A percentile compares a stretch with the other conserved stretches of the same genome.
Evolutionary conservation across 2,797 vertebrate species (phyloP).

Genomic region (Sarcophilus harrisii): DNA sequence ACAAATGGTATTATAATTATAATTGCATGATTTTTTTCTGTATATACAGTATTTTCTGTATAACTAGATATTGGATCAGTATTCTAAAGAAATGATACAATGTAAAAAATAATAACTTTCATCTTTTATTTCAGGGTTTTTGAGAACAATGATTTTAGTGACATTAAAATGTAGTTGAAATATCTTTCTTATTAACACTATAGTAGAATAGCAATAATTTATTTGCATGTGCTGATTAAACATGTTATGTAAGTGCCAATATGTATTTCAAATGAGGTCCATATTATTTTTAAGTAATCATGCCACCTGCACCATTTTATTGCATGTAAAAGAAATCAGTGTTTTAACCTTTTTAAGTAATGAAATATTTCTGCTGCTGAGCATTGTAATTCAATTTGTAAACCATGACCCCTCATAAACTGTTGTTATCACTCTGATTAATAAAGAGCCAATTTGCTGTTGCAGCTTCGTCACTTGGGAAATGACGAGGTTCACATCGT

Average conservation of each 20-base stretch:
- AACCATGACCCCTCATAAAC: constrained; percentile 80
- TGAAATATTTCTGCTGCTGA: constrained; percentile 78
- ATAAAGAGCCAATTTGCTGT: constrained; percentile 84
- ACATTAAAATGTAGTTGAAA: constrained; percentile 28
- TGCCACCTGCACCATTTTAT: constrained; percentile 63
- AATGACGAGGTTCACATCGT: constrained; percentile 99
- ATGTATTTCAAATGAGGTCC: constrained; percentile 62
- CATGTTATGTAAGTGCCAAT: constrained; percentile 62
- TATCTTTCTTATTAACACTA: constrained; percentile 9
- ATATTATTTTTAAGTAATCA: constrained; percentile 55
- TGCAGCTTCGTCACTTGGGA: constrained; percentile 98
- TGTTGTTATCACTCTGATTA: constrained; percentile 83
- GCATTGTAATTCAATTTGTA: constrained; percentile 83
- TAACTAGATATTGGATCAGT: constrained; percentile 30
- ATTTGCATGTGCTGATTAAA: constrained; percentile 60
- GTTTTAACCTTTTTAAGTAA: constrained; percentile 75
- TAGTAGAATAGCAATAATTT: constrained; percentile 30
- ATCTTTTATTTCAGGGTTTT: not conserved
- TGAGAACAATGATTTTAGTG: constrained; percentile 35
- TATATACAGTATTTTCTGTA: constrained; percentile 34
- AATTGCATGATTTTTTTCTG: constrained; percentile 33
- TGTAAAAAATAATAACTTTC: constrained; percentile 41
- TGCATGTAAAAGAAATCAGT: constrained; percentile 74
- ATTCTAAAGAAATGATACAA: constrained; percentile 36
- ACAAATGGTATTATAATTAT: constrained; percentile 38